Evolutionary conservation across 2,888 invertebrate species (phyloP), one percentile per base, ranked within the genome.

Genomic region (Sceliomorpha sp.): DNA sequence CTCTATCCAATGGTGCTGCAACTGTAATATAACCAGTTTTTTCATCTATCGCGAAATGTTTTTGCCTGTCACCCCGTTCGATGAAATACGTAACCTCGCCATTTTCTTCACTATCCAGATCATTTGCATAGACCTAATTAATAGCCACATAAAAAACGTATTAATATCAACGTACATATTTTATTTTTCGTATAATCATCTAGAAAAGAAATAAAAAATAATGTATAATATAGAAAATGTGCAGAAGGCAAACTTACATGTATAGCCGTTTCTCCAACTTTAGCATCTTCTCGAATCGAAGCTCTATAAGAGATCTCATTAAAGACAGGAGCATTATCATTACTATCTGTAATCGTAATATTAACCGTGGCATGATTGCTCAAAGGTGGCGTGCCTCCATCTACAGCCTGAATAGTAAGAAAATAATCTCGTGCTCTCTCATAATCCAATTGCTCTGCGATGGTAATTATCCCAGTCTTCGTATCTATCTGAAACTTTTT

Each of bases 361-460:
- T 97, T 97, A 53, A 98, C 92, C 10, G 94, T 92, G 2, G 97
- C 95, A 72, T 95, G 93, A 87, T 96, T 96, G 85, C 95, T 96
- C 32, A 98, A 91, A 8, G 98, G 96, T 1, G 97, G 97, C 9
- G 92, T 91, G 4, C 98, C 98, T 0, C 95, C 95, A 88, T 98
- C 98, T 13, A 95, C 91, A 1, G 98, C 98, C 88, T 97, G 95
- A 70, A 97, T 94, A 0, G 96, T 96, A 50, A 98, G 90, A 77
- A 95, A 93, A 88, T 97, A 98, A 82, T 95, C 94, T 71, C 92
- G 92, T 0, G 95, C 94, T 71, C 94, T 91, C 89, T 98, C 98
- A 88, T 93, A 97, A 89, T 98, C 98, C 45, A 98, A 89, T 69
- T 93, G 92, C 53, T 95, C 94, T 34, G 93, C 92, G 9, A 98